A percentile compares a stretch with the other conserved stretches of the same genome.
These are phyloP conservation scores for Drosophila nigromelanica DNA, from an alignment of 1,140 invertebrate species.

Conservation along the genomic window DNA sequence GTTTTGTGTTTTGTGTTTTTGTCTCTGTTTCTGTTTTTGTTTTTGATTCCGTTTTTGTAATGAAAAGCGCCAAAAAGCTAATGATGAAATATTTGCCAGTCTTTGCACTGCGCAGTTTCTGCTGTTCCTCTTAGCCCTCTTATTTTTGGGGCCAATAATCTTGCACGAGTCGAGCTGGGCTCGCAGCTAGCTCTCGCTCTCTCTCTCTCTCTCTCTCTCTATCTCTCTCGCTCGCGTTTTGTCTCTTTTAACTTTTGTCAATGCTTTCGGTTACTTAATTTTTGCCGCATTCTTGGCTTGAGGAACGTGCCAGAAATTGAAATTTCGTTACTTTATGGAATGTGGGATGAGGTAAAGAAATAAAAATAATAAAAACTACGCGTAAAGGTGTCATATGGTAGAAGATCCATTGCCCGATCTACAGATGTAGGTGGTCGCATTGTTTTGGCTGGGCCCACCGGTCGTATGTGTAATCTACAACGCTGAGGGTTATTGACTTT, in stretches of 20 bases:
- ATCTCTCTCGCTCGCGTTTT: not conserved
- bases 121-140: slow-evolving; percentile 7
- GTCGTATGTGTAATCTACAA: slow-evolving; percentile 68
- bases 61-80: slow-evolving; percentile 73
- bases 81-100: slow-evolving; percentile 76
- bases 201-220: not conserved
- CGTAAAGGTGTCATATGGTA: slow-evolving; percentile 12
- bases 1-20: slow-evolving; percentile 10
- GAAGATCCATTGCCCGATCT: slow-evolving; percentile 8
- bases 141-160: slow-evolving; percentile 62
- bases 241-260: slow-evolving; percentile 6
- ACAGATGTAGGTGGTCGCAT: slow-evolving; percentile 19
- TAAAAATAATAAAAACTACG: not conserved
- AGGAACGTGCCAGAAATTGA: slow-evolving; percentile 65
- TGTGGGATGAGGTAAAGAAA: slow-evolving; percentile 26
- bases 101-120: slow-evolving; percentile 69
- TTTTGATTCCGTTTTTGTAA: slow-evolving; percentile 48
- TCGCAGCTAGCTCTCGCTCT: not conserved
- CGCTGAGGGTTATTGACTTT: slow-evolving; percentile 55
- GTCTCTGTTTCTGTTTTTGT: not conserved
- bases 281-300: slow-evolving; percentile 48
- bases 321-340: slow-evolving; percentile 31
- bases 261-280: slow-evolving; percentile 3
- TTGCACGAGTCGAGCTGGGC: slow-evolving; percentile 40
- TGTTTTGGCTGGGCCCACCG: slow-evolving; percentile 14